These are phyloP conservation scores for Coenonympha glycerion DNA, from an alignment of 2,888 invertebrate species.

Conservation along the genomic window DNA sequence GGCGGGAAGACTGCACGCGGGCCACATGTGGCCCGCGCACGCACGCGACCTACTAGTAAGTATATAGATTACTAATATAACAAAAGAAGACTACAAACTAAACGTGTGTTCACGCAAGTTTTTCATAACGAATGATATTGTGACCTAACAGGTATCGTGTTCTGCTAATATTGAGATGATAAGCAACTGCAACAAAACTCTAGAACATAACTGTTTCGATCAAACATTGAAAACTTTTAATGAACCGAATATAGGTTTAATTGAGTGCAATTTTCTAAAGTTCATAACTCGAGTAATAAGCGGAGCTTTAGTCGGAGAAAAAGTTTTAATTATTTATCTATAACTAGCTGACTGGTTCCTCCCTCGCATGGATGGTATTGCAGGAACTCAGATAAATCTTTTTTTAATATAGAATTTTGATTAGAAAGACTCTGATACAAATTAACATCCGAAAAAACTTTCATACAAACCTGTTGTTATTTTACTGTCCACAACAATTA, in stretches of 20 bases:
- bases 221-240: slow-evolving; percentile 44
- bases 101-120: slow-evolving; percentile 60
- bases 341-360: too few relatives aligned
- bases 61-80: too few relatives aligned
- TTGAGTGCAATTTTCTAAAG: slow-evolving; percentile 32
- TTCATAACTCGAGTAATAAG: slow-evolving; percentile 9
- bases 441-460: too few relatives aligned
- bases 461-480: not conserved
- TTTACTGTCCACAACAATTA: too few relatives aligned
- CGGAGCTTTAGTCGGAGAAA: not conserved
- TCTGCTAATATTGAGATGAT: slow-evolving; percentile 10
- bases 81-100: slow-evolving; percentile 52
- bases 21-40: too few relatives aligned
- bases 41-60: too few relatives aligned
- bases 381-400: too few relatives aligned
- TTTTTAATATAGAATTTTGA: too few relatives aligned
- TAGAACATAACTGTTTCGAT: slow-evolving; percentile 23
- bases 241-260: slow-evolving; percentile 41
- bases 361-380: too few relatives aligned
- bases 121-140: slow-evolving; percentile 49
- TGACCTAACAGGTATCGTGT: slow-evolving; percentile 27
- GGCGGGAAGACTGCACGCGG: too few relatives aligned
- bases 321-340: not conserved
- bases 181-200: slow-evolving; percentile 13
- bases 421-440: too few relatives aligned